phyloP scores from a whole-genome alignment of 2,797 vertebrate species.

The Decapterus maruadsi region DNA sequence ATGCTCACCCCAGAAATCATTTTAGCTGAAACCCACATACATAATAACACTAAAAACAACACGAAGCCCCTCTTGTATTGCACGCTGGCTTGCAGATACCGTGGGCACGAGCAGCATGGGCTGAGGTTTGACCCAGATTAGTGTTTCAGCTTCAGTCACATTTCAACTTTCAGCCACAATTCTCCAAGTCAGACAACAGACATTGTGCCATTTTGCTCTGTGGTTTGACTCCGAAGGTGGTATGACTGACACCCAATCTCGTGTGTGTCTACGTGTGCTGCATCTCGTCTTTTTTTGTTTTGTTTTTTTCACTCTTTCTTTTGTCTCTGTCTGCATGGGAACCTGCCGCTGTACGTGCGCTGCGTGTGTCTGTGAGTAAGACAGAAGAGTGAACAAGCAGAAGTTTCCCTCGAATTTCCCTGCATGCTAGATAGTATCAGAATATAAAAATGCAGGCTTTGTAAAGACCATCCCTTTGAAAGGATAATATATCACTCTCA shows the following conservation, averaged over 20 bases:
- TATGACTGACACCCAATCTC: slow-evolving; percentile 1
- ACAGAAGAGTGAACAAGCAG: neutral
- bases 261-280: too few relatives aligned
- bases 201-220: slow-evolving; percentile 34
- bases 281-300: neutral
- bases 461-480: neutral
- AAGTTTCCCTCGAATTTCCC: neutral
- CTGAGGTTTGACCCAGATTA: slow-evolving; percentile 73
- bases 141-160: slow-evolving; percentile 34
- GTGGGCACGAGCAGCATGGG: slow-evolving; percentile 10
- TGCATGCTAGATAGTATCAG: neutral
- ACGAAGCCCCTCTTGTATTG: neutral
- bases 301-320: neutral
- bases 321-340: neutral
- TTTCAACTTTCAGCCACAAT: slow-evolving; percentile 47
- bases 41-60: neutral
- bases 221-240: slow-evolving; percentile 53
- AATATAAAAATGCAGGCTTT: neutral
- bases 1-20: neutral
- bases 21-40: neutral
- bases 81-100: slow-evolving; percentile 33
- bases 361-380: neutral
- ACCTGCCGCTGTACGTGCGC: slow-evolving; percentile 12
- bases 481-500: slow-evolving; percentile 6
- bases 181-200: slow-evolving; percentile 20